phyloP scores from a whole-genome alignment of 2,113 vertebrate species.

The Morone saxatilis region DNA sequence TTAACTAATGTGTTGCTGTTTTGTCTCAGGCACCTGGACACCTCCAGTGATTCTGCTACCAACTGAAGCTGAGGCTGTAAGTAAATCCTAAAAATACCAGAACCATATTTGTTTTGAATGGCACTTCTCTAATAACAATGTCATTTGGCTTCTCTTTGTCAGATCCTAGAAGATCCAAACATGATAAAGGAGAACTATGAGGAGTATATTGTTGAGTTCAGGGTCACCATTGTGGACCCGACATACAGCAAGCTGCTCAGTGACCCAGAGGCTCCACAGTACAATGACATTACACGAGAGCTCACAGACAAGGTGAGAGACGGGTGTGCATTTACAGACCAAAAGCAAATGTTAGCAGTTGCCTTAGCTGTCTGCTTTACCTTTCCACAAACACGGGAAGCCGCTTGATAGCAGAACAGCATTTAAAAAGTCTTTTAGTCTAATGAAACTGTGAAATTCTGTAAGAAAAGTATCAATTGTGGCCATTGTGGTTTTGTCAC shows the following conservation, averaged over 20 bases:
- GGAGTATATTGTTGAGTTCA: constrained; percentile 91
- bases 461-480: not conserved
- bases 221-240: constrained; percentile 87
- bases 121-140: not conserved
- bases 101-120: not conserved
- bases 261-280: constrained; percentile 79
- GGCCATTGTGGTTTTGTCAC: not conserved
- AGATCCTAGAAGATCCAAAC: constrained; percentile 75
- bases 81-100: not conserved
- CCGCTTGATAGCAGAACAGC: not conserved
- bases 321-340: not conserved
- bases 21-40: constrained; percentile 73
- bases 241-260: constrained; percentile 83
- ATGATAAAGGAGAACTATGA: constrained; percentile 78
- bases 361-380: not conserved
- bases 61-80: constrained; percentile 50
- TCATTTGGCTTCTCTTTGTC: not conserved
- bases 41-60: constrained; percentile 57
- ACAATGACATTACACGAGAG: constrained; percentile 81
- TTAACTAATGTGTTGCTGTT: not conserved
- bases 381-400: not conserved
- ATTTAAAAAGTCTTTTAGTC: not conserved
- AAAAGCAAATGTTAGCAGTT: not conserved
- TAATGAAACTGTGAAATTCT: not conserved
- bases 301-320: constrained; percentile 88